Conservation (phyloP, 1,140 invertebrate species). For the Hycleus cichorii region DNA sequence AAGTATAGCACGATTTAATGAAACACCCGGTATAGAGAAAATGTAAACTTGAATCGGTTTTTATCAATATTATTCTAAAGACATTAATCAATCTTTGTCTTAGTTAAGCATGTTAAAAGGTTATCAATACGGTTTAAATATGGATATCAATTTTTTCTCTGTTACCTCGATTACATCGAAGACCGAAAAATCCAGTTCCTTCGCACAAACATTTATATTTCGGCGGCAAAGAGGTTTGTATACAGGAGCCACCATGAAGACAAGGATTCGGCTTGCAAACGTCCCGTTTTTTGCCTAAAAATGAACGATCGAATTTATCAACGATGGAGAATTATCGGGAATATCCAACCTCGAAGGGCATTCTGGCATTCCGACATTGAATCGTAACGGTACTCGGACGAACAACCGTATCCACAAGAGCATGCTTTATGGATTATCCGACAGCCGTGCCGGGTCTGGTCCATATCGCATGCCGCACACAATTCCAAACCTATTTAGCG, state of each 20-base stretch:
- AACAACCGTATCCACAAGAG: constrained; percentile 49
- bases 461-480: constrained; percentile 34
- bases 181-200: constrained; percentile 63
- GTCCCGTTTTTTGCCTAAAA: constrained; percentile 51
- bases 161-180: constrained; percentile 47
- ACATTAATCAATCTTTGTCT: not conserved
- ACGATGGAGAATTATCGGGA: not conserved
- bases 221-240: constrained; percentile 57
- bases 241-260: constrained; percentile 55
- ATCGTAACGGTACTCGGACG: constrained; percentile 46
- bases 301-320: not conserved
- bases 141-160: constrained; percentile 1
- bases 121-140: not conserved
- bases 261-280: constrained; percentile 55
- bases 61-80: not conserved
- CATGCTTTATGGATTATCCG: constrained; percentile 46
- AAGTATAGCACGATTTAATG: no score
- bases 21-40: no score
- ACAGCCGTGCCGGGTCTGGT: constrained; percentile 48
- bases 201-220: constrained; percentile 65
- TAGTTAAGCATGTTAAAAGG: not conserved
- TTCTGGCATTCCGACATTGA: constrained; percentile 44
- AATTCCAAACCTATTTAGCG: constrained; percentile 30
- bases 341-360: constrained; percentile 44
- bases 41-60: no score